Evolutionary conservation across 2,888 invertebrate genomes (phyloP).

Genomic region (Amorpha juglandis): DNA sequence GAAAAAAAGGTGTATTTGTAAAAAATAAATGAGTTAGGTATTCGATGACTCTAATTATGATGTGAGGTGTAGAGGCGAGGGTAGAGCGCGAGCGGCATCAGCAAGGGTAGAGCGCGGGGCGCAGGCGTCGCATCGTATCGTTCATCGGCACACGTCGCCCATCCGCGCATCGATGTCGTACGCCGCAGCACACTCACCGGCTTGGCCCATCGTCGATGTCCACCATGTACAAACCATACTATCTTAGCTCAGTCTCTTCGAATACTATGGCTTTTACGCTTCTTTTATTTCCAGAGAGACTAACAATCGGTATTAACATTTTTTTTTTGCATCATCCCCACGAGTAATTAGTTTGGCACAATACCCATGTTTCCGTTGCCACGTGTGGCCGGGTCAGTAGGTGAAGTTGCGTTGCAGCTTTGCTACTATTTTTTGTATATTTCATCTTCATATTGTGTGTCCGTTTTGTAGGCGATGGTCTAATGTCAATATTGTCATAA

Average conservation of each 20-base stretch:
- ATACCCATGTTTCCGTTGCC: slow-evolving; percentile 15
- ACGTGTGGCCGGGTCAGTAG: slow-evolving; percentile 14
- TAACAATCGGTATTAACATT: slow-evolving; percentile 28
- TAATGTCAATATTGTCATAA: slow-evolving; percentile 7
- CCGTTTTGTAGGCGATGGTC: not conserved
- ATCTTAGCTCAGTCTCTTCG: slow-evolving; percentile 36
- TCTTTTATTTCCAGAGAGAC: slow-evolving; percentile 34
- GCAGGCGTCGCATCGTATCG: slow-evolving; percentile 62
- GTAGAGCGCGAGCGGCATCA: not conserved
- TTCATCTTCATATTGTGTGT: not conserved
- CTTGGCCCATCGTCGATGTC: slow-evolving; percentile 80
- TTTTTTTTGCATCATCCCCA: slow-evolving; percentile 27
- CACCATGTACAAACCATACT: slow-evolving; percentile 51
- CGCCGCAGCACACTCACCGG: slow-evolving; percentile 76
- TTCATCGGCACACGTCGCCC: slow-evolving; percentile 65
- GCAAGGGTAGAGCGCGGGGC: slow-evolving; percentile 42
- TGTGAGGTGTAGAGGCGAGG: not conserved
- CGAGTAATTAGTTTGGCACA: slow-evolving; percentile 23
- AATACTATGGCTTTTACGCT: slow-evolving; percentile 39
- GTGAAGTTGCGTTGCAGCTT: not conserved
- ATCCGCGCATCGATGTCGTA: slow-evolving; percentile 69
- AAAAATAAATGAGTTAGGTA: no score
- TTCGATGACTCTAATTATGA: slow-evolving; percentile 2
- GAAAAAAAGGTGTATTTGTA: not conserved
- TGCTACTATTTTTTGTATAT: not conserved